phyloP scores from a whole-genome alignment of 2,888 invertebrate species.

The Noctua janthe region DNA sequence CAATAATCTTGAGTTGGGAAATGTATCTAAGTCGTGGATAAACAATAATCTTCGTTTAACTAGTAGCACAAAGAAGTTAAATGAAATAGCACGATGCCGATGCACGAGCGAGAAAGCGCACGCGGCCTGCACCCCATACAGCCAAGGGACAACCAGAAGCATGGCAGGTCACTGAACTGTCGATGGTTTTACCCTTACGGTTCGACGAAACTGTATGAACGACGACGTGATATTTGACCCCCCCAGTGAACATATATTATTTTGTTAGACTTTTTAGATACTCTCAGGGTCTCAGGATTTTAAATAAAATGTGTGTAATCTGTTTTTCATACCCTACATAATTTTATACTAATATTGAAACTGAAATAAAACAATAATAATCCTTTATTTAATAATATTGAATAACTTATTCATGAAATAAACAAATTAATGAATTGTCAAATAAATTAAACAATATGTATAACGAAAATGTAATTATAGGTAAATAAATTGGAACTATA shows the following conservation, averaged over 20 bases:
- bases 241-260: conserved; percentile 60
- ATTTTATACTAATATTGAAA: neutral
- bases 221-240: conserved; percentile 65
- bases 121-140: conserved; percentile 85
- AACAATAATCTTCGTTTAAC: conserved; percentile 3
- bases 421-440: no score
- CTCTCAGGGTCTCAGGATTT: neutral
- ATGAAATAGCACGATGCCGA: conserved; percentile 75
- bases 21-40: conserved; percentile 3
- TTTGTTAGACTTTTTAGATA: conserved; percentile 17
- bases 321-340: neutral
- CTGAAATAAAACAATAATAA: neutral
- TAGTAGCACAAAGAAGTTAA: conserved; percentile 75
- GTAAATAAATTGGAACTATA: neutral
- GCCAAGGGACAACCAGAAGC: conserved; percentile 81
- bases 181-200: conserved; percentile 78
- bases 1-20: neutral
- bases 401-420: no score
- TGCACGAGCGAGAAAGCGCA: conserved; percentile 78
- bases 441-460: neutral
- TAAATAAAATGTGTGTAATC: neutral
- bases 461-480: neutral
- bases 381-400: no score
- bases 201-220: conserved; percentile 68
- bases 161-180: conserved; percentile 86